phyloP scores from a whole-genome alignment of 1,140 invertebrate genomes.

The Zaprionus vittiger region DNA sequence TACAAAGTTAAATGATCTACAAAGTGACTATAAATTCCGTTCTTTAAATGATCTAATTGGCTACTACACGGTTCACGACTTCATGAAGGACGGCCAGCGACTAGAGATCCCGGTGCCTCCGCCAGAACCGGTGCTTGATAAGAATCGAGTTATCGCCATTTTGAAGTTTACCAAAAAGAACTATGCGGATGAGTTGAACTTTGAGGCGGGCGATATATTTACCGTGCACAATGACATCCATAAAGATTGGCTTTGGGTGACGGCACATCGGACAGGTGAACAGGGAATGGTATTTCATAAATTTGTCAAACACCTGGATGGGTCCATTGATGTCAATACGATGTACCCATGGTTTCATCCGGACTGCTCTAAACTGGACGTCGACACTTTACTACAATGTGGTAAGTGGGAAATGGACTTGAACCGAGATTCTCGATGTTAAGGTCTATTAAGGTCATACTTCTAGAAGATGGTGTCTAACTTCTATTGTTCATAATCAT shows the following conservation, averaged over 20 bases:
- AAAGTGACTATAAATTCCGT: not conserved
- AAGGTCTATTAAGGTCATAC: no score
- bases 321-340: not conserved
- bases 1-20: not conserved
- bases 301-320: not conserved
- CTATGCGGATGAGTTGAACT: not conserved
- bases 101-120: not conserved
- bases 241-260: not conserved
- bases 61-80: not conserved
- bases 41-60: not conserved
- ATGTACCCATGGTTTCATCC: not conserved
- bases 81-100: not conserved
- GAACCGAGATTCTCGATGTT: no score
- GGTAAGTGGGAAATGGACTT: not conserved
- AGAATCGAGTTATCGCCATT: not conserved
- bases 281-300: not conserved
- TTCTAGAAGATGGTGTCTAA: no score
- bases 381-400: not conserved
- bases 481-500: no score
- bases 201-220: not conserved
- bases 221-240: not conserved
- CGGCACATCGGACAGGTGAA: not conserved
- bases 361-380: not conserved
- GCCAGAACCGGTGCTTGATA: not conserved
- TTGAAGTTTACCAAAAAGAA: not conserved